These are phyloP conservation scores for Poicephalus gulielmi DNA, from an alignment of 2,113 vertebrate genomes.

Conservation along the genomic window DNA sequence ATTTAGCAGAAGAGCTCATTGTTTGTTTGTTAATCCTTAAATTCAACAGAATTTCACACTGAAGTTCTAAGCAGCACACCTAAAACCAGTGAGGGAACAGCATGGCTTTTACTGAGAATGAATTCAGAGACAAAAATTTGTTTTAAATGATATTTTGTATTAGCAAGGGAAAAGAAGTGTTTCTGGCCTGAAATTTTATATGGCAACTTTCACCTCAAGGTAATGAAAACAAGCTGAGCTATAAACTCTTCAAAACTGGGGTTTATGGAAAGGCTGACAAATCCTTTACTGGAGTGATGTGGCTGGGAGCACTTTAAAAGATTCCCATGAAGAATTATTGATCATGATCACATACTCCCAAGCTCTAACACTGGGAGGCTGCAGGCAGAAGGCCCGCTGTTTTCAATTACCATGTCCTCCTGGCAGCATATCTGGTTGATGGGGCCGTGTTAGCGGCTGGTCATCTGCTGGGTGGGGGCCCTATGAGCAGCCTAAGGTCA, in stretches of 20 bases:
- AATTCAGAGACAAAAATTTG: conserved; percentile 11
- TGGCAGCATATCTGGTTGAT: conserved; percentile 60
- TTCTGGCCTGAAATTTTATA: conserved; percentile 54
- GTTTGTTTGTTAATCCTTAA: conserved; percentile 7
- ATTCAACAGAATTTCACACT: neutral
- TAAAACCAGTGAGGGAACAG: neutral
- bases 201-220: conserved; percentile 47
- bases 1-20: neutral
- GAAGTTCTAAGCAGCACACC: neutral
- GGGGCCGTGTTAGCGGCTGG: conserved; percentile 71
- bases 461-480: conserved; percentile 39
- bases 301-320: conserved; percentile 31
- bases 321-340: conserved; percentile 12
- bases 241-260: conserved; percentile 48
- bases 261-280: conserved; percentile 62
- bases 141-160: conserved; percentile 42
- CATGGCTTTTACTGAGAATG: neutral
- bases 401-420: conserved; percentile 83
- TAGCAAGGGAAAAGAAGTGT: conserved; percentile 15
- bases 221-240: conserved; percentile 57
- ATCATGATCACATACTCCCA: neutral
- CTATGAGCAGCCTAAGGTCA: neutral
- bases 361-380: neutral
- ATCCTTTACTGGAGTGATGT: conserved; percentile 17
- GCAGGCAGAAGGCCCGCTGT: conserved; percentile 63